phyloP scores from a whole-genome alignment of 2,888 invertebrate genomes.

The Andrena praecox region DNA sequence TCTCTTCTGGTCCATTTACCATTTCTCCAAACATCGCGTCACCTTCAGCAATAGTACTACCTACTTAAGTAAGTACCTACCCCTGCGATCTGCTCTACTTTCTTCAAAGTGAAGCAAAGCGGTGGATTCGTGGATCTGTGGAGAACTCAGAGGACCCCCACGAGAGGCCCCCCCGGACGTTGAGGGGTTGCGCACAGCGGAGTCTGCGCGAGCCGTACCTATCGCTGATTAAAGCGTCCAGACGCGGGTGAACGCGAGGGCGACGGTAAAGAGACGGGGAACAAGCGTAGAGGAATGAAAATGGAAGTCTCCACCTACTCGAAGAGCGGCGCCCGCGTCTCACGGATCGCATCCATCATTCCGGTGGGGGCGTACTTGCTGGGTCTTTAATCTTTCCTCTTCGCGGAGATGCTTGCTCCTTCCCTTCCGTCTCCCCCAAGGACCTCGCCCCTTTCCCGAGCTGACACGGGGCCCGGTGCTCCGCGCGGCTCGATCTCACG shows the following conservation, averaged over 20 bases:
- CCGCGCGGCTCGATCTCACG: conserved; percentile 8
- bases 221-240: conserved; percentile 58
- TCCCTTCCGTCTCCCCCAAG: conserved; percentile 28
- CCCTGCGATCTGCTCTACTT: too few relatives aligned
- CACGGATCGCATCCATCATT: conserved; percentile 84
- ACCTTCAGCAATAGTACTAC: too few relatives aligned
- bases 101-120: too few relatives aligned
- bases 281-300: conserved; percentile 77
- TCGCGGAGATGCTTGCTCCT: conserved; percentile 64
- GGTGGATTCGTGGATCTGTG: not conserved
- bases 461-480: conserved; percentile 10
- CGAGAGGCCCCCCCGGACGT: not conserved
- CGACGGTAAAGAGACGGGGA: conserved; percentile 56
- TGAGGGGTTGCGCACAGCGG: conserved; percentile 3
- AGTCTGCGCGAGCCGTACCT: conserved; percentile 33
- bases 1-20: not conserved
- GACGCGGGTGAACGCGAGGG: conserved; percentile 48
- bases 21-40: not conserved
- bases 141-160: not conserved
- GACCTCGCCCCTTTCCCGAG: conserved; percentile 32
- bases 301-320: conserved; percentile 84
- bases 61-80: too few relatives aligned
- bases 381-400: conserved; percentile 83
- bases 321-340: conserved; percentile 71
- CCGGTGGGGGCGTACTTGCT: conserved; percentile 83